These are phyloP conservation scores for Copidosoma aretas DNA, from an alignment of 2,888 invertebrate genomes.

Conservation along the genomic window DNA sequence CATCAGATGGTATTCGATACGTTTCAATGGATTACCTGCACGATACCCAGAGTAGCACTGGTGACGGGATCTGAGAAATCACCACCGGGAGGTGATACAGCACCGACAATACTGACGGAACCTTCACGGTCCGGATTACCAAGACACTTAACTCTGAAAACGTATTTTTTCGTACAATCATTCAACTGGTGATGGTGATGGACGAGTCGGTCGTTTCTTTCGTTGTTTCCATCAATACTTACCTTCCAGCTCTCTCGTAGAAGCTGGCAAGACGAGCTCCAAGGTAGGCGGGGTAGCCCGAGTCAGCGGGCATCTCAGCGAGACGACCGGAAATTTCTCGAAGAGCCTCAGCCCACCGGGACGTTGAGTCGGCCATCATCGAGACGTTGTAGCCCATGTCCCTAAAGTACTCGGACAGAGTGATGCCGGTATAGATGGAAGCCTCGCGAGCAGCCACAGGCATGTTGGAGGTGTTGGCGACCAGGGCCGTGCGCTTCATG, in stretches of 20 bases:
- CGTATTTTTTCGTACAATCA: no score
- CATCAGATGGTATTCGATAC: not conserved
- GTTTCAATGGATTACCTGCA: constrained; percentile 67
- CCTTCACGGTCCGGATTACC: constrained; percentile 99
- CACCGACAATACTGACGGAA: constrained; percentile 98
- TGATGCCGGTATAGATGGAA: constrained; percentile 99
- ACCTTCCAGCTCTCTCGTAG: constrained; percentile 96
- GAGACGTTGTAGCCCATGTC: constrained; percentile 99
- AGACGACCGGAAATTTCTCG: constrained; percentile 99
- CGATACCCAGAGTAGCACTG: constrained; percentile 97
- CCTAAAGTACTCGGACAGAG: constrained; percentile 98
- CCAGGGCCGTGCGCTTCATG: constrained; percentile 99
- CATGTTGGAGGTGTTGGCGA: constrained; percentile 99
- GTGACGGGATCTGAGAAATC: constrained; percentile 99
- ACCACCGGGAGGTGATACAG: constrained; percentile 99
- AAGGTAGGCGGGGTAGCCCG: constrained; percentile 98
- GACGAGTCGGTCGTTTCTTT: no score
- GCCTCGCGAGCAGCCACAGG: constrained; percentile 99
- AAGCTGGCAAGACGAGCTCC: constrained; percentile 98
- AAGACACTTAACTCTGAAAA: constrained; percentile 85
- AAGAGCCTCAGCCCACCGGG: constrained; percentile 99
- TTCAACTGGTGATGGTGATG: no score
- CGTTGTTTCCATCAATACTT: no score
- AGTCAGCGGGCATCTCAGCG: constrained; percentile 99
- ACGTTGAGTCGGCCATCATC: constrained; percentile 99